Evolutionary conservation across 2,797 vertebrate genomes (phyloP).

Genomic region (Cyclura pinguis): DNA sequence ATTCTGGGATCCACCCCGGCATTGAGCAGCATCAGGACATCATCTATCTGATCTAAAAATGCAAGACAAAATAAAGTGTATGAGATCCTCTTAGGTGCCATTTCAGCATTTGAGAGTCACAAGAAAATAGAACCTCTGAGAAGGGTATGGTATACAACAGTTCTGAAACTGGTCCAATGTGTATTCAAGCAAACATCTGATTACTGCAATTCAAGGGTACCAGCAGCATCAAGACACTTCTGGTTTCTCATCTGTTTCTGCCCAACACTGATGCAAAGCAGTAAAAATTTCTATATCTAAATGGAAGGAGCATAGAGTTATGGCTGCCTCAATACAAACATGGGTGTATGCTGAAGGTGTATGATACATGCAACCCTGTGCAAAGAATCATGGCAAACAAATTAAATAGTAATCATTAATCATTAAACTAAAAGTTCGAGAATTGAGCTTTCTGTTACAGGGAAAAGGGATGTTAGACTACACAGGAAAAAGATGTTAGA

Average conservation of each 20-base stretch:
- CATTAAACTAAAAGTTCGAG: too few relatives aligned
- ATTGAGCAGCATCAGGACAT: constrained; percentile 80
- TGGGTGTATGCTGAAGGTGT: background rate
- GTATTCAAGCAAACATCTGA: background rate
- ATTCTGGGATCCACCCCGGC: constrained; percentile 80
- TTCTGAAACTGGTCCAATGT: background rate
- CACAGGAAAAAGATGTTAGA: background rate
- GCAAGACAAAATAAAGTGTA: constrained; percentile 11
- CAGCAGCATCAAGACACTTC: background rate
- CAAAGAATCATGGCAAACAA: background rate
- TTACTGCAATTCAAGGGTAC: background rate
- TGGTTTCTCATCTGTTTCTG: background rate
- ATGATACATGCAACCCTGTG: background rate
- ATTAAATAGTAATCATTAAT: background rate
- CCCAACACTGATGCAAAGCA: background rate
- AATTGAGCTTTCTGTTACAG: too few relatives aligned
- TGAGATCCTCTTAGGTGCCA: background rate
- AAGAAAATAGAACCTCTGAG: background rate
- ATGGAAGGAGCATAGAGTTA: background rate
- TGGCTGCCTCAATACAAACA: background rate
- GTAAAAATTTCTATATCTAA: background rate
- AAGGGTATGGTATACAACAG: background rate
- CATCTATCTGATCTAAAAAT: constrained; percentile 79
- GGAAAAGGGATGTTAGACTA: too few relatives aligned
- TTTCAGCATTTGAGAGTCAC: background rate